Conservation (phyloP, 2,888 invertebrate species). For the Marasmarcha lunaedactyla region DNA sequence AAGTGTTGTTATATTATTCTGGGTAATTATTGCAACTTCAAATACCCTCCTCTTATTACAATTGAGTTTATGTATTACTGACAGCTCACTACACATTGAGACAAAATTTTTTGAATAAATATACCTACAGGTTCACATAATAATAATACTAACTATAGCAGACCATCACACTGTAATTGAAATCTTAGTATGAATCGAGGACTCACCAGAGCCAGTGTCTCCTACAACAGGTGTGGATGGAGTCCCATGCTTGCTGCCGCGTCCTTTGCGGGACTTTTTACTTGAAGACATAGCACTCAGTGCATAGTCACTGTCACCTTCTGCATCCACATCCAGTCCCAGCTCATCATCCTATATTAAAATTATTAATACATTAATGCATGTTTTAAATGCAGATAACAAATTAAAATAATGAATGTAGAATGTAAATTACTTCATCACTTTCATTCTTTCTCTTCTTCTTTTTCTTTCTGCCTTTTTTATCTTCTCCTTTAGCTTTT, state of each 20-base stretch:
- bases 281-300: conserved; percentile 69
- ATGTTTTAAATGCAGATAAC: background rate
- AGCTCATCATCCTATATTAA: conserved; percentile 79
- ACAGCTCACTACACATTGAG: no score
- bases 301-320: conserved; percentile 83
- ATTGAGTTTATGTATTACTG: no score
- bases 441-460: conserved; percentile 95
- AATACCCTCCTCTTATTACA: no score
- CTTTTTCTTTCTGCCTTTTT: conserved; percentile 94
- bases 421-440: conserved; percentile 72
- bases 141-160: no score
- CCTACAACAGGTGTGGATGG: conserved; percentile 44
- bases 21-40: no score
- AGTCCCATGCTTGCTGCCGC: conserved; percentile 63
- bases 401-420: background rate
- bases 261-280: conserved; percentile 73
- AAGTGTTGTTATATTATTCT: no score
- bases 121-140: no score
- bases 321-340: conserved; percentile 64
- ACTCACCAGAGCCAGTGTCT: conserved; percentile 53
- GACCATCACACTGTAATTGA: no score
- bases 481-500: conserved; percentile 89
- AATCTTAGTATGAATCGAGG: no score
- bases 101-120: no score
- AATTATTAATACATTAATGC: background rate